Conservation (phyloP, 2,113 vertebrate genomes). For the Tiliqua scincoides region DNA sequence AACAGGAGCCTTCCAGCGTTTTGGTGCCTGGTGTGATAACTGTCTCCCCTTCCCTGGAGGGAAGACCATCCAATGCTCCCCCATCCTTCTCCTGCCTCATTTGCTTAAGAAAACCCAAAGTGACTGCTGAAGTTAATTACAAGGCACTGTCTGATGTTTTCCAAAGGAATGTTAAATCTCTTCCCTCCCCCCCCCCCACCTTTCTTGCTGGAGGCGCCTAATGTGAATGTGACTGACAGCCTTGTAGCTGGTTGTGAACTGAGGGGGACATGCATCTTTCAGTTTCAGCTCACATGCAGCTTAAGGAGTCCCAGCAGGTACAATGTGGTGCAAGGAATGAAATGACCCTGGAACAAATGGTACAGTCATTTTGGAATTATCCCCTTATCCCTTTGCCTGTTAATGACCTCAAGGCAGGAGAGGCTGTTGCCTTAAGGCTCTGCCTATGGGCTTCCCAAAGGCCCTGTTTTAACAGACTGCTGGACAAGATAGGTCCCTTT, state of each 20-base stretch:
- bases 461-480: too few relatives aligned
- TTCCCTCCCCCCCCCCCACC: neutral
- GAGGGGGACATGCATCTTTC: neutral
- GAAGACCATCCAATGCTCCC: fast-evolving
- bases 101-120: neutral
- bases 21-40: neutral
- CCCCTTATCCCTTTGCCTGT: neutral
- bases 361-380: neutral
- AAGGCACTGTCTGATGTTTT: neutral
- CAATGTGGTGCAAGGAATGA: neutral
- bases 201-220: constrained; percentile 21
- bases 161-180: constrained; percentile 3
- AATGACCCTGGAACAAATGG: neutral
- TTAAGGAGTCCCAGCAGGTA: neutral
- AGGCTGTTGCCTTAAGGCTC: too few relatives aligned
- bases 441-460: too few relatives aligned
- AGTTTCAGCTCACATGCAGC: neutral
- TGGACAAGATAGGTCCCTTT: too few relatives aligned
- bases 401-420: fast-evolving
- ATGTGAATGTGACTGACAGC: neutral
- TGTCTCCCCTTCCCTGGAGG: neutral
- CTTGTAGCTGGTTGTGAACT: neutral
- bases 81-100: constrained; percentile 16
- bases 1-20: neutral
- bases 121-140: neutral